These are phyloP conservation scores for Doris montereyensis DNA, from an alignment of 2,888 invertebrate species.

Conservation along the genomic window DNA sequence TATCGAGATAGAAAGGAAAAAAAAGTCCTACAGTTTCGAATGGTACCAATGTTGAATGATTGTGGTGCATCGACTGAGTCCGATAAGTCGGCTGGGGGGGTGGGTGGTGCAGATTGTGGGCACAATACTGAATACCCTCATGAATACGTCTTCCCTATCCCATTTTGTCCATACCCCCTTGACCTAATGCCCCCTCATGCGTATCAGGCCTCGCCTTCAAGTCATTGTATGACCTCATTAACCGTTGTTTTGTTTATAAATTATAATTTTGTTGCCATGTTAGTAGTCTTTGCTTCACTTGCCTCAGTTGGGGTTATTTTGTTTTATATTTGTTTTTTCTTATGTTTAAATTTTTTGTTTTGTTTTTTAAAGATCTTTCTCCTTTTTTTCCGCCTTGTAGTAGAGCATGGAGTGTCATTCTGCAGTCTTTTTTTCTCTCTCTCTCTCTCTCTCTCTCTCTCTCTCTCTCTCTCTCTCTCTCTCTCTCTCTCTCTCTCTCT, in stretches of 20 bases:
- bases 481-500: neutral
- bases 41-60: too few species aligned
- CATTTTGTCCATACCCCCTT: too few species aligned
- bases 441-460: neutral
- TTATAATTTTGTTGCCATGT: conserved; percentile 32
- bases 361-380: conserved; percentile 31
- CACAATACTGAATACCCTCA: too few species aligned
- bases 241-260: conserved; percentile 21
- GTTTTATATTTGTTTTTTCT: conserved; percentile 21
- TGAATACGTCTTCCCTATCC: too few species aligned
- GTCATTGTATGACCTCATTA: conserved; percentile 8
- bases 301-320: conserved; percentile 24
- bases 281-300: conserved; percentile 43
- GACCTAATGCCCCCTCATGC: too few species aligned
- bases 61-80: too few species aligned
- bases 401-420: neutral
- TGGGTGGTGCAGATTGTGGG: too few species aligned
- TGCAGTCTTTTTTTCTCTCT: neutral
- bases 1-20: too few species aligned
- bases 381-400: neutral
- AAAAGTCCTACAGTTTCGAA: too few species aligned
- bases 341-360: neutral
- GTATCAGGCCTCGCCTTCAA: too few species aligned
- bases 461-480: neutral
- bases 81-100: too few species aligned